Evolutionary conservation across 2,888 invertebrate species (phyloP).

Genomic region (Lapara coniferarum): DNA sequence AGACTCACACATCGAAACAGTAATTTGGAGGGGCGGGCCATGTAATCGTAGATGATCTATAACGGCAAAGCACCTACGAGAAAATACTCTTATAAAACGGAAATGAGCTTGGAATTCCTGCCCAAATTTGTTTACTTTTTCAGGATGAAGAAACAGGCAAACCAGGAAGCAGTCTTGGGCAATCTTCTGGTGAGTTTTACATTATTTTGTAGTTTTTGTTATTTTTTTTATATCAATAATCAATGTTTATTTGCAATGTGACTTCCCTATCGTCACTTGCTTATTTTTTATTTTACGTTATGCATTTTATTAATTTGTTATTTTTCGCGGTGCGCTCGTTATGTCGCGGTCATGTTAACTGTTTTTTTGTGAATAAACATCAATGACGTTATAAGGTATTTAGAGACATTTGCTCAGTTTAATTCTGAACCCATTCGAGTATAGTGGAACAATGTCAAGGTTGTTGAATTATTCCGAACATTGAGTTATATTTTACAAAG

Average conservation of each 20-base stretch:
- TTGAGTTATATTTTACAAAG: neutral
- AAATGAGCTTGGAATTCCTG: too few relatives aligned
- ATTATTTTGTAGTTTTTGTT: conserved; percentile 39
- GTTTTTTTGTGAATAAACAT: neutral
- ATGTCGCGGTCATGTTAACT: neutral
- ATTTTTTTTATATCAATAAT: conserved; percentile 47
- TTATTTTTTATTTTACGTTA: conserved; percentile 39
- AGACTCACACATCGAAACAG: too few relatives aligned
- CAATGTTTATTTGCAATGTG: conserved; percentile 82
- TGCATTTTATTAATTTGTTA: conserved; percentile 21
- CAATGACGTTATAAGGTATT: neutral
- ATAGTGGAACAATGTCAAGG: neutral
- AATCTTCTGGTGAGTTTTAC: conserved; percentile 71
- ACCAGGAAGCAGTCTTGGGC: conserved; percentile 73
- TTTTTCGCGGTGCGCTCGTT: neutral
- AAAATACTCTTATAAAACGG: too few relatives aligned
- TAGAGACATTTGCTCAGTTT: neutral
- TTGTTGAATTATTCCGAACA: neutral
- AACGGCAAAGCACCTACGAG: too few relatives aligned
- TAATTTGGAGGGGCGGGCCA: too few relatives aligned
- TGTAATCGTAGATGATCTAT: too few relatives aligned
- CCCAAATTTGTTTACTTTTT: conserved; percentile 34
- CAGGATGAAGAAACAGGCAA: conserved; percentile 80
- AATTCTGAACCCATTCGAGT: conserved; percentile 8
- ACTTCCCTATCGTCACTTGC: conserved; percentile 75